These are phyloP conservation scores for Naja naja DNA, from an alignment of 2,113 vertebrate genomes.

Conservation along the genomic window DNA sequence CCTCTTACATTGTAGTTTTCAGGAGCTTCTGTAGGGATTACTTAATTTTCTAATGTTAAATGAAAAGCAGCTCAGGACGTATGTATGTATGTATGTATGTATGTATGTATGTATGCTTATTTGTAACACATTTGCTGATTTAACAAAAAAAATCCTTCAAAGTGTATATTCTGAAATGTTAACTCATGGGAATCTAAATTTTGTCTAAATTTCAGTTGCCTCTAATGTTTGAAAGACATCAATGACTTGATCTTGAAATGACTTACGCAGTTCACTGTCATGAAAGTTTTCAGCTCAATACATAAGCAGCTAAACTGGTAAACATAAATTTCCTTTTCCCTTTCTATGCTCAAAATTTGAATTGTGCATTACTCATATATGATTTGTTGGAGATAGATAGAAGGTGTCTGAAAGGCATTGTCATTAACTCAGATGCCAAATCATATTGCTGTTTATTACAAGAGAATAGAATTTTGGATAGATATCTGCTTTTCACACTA, in stretches of 20 bases:
- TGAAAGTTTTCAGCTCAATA: not conserved
- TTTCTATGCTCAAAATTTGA: not conserved
- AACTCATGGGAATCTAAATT: not conserved
- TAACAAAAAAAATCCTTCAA: not conserved
- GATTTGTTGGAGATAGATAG: constrained; percentile 2
- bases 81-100: too few species aligned
- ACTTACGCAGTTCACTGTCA: fast-evolving
- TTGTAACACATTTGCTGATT: not conserved
- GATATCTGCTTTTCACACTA: not conserved
- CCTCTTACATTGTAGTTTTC: not conserved
- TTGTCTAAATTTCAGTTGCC: not conserved
- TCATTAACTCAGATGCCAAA: not conserved
- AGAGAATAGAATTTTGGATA: not conserved
- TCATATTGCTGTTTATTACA: not conserved
- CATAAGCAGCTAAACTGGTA: not conserved
- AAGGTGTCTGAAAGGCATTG: not conserved
- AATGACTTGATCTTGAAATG: not conserved
- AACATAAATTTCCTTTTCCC: not conserved
- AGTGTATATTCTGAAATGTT: not conserved
- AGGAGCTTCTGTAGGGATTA: not conserved
- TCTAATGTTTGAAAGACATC: not conserved
- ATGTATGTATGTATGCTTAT: too few species aligned
- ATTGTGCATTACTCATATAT: not conserved
- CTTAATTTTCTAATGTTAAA: too few species aligned
- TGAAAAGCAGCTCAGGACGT: too few species aligned